phyloP scores from a whole-genome alignment of 2,888 invertebrate species.

The Leptothorax acervorum region DNA sequence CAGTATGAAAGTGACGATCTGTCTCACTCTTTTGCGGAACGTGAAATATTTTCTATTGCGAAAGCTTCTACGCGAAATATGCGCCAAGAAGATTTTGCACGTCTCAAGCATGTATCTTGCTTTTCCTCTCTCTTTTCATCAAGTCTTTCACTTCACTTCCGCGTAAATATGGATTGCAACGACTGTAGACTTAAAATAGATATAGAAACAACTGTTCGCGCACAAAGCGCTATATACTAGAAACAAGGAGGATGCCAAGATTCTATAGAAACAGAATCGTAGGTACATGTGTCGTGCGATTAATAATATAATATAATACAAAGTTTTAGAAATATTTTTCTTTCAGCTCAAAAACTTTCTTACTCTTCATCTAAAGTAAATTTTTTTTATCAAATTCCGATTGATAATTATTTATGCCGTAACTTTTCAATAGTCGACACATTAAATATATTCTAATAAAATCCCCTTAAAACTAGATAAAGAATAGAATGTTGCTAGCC shows the following conservation, averaged over 20 bases:
- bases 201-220: conserved; percentile 12
- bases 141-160: conserved; percentile 9
- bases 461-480: neutral
- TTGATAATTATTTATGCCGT: neutral
- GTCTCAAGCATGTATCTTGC: conserved; percentile 10
- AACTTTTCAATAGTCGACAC: neutral
- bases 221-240: neutral
- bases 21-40: neutral
- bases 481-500: neutral
- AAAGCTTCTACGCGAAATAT: neutral
- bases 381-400: neutral
- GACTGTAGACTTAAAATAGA: conserved; percentile 8
- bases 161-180: conserved; percentile 27
- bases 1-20: conserved; percentile 7
- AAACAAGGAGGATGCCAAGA: neutral
- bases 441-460: neutral
- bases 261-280: neutral
- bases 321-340: neutral
- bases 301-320: conserved; percentile 7
- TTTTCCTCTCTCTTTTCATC: conserved; percentile 34
- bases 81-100: conserved; percentile 15
- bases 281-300: neutral
- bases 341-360: neutral
- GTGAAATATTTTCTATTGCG: conserved; percentile 19
- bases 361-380: neutral